A percentile compares a stretch with the other conserved stretches of the same genome.
Conservation (phyloP, 1,140 invertebrate genomes). For the Macrobrachium nipponense region DNA sequence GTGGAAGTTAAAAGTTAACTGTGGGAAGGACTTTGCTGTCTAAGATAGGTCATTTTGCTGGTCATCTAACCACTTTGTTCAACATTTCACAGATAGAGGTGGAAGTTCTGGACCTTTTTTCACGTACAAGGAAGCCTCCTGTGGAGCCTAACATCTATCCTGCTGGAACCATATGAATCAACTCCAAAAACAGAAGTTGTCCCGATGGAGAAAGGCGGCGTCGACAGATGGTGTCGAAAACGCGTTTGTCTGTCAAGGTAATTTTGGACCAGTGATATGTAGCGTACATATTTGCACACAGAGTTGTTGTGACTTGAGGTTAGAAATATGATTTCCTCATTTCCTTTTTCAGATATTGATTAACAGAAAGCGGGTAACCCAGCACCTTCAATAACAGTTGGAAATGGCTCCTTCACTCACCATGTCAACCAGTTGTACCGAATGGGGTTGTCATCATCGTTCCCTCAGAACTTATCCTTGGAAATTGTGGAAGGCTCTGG, state of each 20-base stretch:
- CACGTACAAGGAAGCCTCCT: slow-evolving; percentile 34
- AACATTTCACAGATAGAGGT: slow-evolving; percentile 27
- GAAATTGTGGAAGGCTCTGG: slow-evolving; percentile 37
- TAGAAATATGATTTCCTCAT: neutral
- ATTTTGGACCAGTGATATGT: neutral
- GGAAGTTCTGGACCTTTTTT: slow-evolving; percentile 41
- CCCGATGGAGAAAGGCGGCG: slow-evolving; percentile 30
- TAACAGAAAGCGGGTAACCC: slow-evolving; percentile 46
- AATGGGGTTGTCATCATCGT: slow-evolving; percentile 36
- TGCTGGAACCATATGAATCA: slow-evolving; percentile 29
- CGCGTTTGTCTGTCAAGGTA: slow-evolving; percentile 24
- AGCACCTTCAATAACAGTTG: slow-evolving; percentile 22
- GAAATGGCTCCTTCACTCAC: slow-evolving; percentile 20
- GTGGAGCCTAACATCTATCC: slow-evolving; percentile 40
- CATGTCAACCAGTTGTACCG: slow-evolving; percentile 34
- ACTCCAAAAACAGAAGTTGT: neutral
- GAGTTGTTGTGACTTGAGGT: neutral
- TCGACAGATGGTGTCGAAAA: slow-evolving; percentile 17
- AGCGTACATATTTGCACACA: neutral
- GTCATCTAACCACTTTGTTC: neutral
- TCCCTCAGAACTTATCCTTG: neutral
- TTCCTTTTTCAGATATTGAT: slow-evolving; percentile 27
- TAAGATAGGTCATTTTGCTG: too few relatives aligned
- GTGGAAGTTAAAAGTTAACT: neutral
- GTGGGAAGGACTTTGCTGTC: too few relatives aligned